Evolutionary conservation across 2,888 invertebrate genomes (phyloP).

Genomic region (Drosophila mimica): DNA sequence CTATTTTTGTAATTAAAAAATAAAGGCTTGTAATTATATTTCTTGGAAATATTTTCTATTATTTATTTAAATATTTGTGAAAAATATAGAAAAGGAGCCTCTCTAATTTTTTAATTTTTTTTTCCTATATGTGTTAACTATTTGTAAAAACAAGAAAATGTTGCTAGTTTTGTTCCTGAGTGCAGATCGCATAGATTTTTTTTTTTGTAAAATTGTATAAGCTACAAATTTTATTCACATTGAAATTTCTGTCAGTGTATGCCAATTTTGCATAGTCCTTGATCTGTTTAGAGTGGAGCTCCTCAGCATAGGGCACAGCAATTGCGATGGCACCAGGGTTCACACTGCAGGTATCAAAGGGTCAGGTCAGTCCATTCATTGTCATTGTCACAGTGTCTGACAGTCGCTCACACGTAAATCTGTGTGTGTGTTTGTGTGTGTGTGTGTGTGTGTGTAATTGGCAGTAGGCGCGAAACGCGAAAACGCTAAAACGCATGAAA

Average conservation of each 20-base stretch:
- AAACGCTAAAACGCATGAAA: conserved; percentile 46
- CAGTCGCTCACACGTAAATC: conserved; percentile 9
- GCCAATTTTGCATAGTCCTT: conserved; percentile 41
- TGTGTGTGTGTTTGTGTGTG: background rate
- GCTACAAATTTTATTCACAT: background rate
- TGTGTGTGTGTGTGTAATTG: conserved; percentile 39
- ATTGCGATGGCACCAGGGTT: background rate
- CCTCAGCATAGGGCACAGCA: background rate
- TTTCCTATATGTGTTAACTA: background rate
- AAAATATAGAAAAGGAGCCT: background rate
- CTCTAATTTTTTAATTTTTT: too few relatives aligned
- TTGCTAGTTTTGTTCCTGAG: background rate
- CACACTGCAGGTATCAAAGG: conserved; percentile 21
- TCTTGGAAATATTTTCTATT: background rate
- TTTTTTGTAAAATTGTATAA: background rate
- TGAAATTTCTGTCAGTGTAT: conserved; percentile 19
- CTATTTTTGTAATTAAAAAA: background rate
- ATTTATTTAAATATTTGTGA: background rate
- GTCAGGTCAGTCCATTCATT: conserved; percentile 42
- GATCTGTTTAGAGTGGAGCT: conserved; percentile 19
- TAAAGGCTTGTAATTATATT: background rate
- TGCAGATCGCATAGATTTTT: too few relatives aligned
- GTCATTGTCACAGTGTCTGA: conserved; percentile 59
- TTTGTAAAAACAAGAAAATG: background rate
- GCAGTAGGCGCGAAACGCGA: conserved; percentile 56